Percentiles rank a stretch among this genome's conserved stretches.
These are phyloP conservation scores for Epinotia brunnichana DNA, from an alignment of 2,888 invertebrate genomes.

Conservation along the genomic window DNA sequence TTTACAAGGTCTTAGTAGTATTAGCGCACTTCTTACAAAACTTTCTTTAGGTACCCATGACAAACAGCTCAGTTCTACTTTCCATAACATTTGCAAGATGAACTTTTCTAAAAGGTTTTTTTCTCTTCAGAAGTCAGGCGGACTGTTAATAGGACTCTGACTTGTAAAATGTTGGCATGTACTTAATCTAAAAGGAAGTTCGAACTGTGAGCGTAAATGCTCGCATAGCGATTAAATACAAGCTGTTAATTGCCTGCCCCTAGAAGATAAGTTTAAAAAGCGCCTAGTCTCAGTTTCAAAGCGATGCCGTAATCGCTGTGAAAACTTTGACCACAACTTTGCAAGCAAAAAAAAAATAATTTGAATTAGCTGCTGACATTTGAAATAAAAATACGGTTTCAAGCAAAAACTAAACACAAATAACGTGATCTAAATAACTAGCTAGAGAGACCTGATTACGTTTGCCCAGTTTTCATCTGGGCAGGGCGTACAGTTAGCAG, in stretches of 20 bases:
- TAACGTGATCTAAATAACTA: no score
- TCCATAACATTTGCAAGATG: not conserved
- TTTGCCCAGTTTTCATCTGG: no score
- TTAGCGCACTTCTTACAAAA: not conserved
- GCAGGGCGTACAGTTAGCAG: no score
- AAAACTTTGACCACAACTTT: conserved; percentile 11
- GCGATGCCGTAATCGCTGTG: not conserved
- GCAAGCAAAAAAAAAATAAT: not conserved
- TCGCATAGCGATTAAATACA: conserved; percentile 8
- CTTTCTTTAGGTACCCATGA: not conserved
- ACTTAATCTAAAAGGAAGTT: not conserved
- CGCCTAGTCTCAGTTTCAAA: not conserved
- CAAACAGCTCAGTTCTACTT: not conserved
- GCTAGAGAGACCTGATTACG: no score
- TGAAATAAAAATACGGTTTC: no score
- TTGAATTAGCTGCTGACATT: no score
- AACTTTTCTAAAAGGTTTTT: conserved; percentile 1
- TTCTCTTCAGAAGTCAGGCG: not conserved
- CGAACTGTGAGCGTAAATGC: not conserved
- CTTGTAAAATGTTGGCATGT: not conserved
- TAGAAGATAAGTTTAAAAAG: conserved; percentile 11
- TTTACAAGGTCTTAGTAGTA: not conserved
- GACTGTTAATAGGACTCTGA: not conserved
- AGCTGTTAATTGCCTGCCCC: conserved; percentile 8
- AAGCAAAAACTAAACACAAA: no score